Evolutionary conservation across 2,113 vertebrate genomes (phyloP).

Genomic region (Sorex fumeus): DNA sequence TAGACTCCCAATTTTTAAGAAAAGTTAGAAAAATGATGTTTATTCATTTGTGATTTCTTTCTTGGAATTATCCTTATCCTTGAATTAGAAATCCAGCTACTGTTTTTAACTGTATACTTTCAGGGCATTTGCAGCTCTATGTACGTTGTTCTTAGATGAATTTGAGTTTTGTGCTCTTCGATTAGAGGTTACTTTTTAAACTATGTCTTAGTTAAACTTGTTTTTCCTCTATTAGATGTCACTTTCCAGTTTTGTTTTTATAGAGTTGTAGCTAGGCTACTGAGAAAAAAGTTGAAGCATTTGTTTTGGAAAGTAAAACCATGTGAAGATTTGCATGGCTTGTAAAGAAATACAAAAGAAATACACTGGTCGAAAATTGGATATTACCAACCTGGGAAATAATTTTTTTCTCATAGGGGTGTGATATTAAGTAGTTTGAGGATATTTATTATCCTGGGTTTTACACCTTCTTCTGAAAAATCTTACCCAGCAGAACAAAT

Average conservation of each 20-base stretch:
- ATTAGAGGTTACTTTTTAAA: conserved; percentile 76
- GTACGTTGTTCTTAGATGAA: conserved; percentile 66
- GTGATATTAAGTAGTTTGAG: conserved; percentile 53
- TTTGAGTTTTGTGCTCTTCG: conserved; percentile 74
- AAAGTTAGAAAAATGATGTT: conserved; percentile 40
- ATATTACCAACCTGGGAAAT: conserved; percentile 61
- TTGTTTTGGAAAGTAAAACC: conserved; percentile 85
- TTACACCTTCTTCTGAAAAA: conserved; percentile 73
- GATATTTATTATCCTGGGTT: conserved; percentile 60
- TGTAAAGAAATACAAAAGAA: conserved; percentile 79
- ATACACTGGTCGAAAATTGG: conserved; percentile 69
- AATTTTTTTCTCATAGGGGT: conserved; percentile 44
- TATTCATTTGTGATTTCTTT: conserved; percentile 66
- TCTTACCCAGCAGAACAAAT: conserved; percentile 64
- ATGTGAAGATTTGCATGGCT: conserved; percentile 83
- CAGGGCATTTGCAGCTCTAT: conserved; percentile 55
- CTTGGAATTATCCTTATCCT: conserved; percentile 29
- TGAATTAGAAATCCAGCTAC: conserved; percentile 37
- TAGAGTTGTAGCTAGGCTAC: conserved; percentile 80
- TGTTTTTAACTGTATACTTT: conserved; percentile 63
- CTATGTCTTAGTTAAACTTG: conserved; percentile 82
- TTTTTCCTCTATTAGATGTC: conserved; percentile 74
- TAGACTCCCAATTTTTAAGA: conserved; percentile 10
- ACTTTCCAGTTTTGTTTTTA: conserved; percentile 81
- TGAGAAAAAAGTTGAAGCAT: conserved; percentile 82